phyloP scores from a whole-genome alignment of 23 tunicate genomes.

The Aplidium turbinatum region DNA sequence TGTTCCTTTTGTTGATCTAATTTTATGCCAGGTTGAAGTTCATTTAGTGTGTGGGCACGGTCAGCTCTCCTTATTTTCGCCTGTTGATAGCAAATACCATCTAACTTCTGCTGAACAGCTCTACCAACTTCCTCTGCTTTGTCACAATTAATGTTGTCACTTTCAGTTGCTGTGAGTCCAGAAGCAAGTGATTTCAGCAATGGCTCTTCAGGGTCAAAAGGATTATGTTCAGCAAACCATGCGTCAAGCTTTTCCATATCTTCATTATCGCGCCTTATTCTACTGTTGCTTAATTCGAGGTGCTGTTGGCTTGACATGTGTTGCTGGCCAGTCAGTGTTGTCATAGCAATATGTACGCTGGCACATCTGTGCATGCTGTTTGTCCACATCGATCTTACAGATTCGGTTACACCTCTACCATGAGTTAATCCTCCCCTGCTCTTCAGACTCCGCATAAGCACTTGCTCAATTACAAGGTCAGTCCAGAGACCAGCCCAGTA shows the following conservation, averaged over 20 bases:
- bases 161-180: too few relatives aligned
- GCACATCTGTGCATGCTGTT: not conserved
- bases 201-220: too few relatives aligned
- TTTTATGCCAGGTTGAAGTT: too few relatives aligned
- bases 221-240: not conserved
- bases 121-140: too few relatives aligned
- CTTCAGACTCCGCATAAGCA: constrained; percentile 11
- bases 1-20: too few relatives aligned
- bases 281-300: not conserved
- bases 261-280: not conserved
- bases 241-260: not conserved
- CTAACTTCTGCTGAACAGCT: too few relatives aligned
- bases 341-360: not conserved
- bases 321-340: not conserved
- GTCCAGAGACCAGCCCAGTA: not conserved
- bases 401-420: not conserved
- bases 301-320: not conserved
- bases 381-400: not conserved
- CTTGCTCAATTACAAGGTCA: constrained; percentile 2
- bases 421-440: not conserved
- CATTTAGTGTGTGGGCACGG: too few relatives aligned
- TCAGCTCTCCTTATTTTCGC: too few relatives aligned
- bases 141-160: too few relatives aligned
- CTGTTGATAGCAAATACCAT: too few relatives aligned
- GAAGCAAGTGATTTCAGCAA: too few relatives aligned